Base-by-base conservation (phyloP, 2,797 vertebrate species). In the Choloepus didactylus region DNA sequence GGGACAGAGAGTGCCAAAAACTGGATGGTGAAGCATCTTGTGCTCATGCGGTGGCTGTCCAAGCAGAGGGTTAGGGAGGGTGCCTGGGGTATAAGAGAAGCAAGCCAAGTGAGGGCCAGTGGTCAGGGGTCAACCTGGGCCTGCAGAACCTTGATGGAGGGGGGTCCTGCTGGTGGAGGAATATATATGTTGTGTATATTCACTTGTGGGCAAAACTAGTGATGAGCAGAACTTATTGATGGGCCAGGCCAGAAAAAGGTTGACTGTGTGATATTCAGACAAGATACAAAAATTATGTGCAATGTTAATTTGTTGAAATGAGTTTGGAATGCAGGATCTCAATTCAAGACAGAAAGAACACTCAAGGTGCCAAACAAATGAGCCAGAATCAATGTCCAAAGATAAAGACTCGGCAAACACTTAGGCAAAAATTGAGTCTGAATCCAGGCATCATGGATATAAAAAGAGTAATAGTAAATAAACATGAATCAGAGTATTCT, bases 1-100 rank as follows among this genome's bases (percentile, higher is more conserved):
- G 9, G 99, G 99, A 93, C 99, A 99, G 31, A 99, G 99, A 97
- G 99, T 98, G 99, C 99, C 99, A 18, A 99, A 99, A 87, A 99
- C 99, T 3, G 99, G 99, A 98, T 99, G 99, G 94, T 99, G 99
- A 75, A 99, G 99, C 99, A 99, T 99, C 98, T 99, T 99, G 86
- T 99, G 99, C 98, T 99, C 99, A 0, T 99, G 99, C 14, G 99
- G 99, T 4, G 98, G 99, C 98, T 99, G 99, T 91, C 99, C 99
- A 76, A 99, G 99, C 97, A 99, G 98, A 54, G 99, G 98, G 98
- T 99, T 99, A 97, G 99, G 99, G 98, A 99, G 99, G 98, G 99
- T 98, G 97, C 99, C 99, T 19, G 99, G 99, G 0, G 99, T 99
- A 97, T 99, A 99, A 3, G 99, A 99, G 97, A 99, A 99, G 76